Evolutionary conservation across 2,113 vertebrate species (phyloP).

Genomic region (Trematocara macrostoma): DNA sequence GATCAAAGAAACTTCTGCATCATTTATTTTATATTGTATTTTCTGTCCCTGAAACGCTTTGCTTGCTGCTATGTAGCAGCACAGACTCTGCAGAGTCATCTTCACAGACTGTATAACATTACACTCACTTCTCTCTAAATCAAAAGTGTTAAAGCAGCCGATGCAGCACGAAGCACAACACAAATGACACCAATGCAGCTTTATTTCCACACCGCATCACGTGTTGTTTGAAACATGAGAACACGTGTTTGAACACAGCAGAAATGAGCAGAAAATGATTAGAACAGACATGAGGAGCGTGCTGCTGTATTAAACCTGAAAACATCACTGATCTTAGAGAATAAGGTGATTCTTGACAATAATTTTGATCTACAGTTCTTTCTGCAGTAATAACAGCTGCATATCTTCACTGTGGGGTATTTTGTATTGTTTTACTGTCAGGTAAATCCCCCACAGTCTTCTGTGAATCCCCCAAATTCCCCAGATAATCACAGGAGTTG

Average conservation of each 20-base stretch:
- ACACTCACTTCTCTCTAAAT: not conserved
- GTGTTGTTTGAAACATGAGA: not conserved
- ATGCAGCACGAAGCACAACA: not conserved
- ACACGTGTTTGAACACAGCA: accelerated
- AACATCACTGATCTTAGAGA: accelerated
- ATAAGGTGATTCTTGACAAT: not conserved
- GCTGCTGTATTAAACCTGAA: accelerated
- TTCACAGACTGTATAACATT: not conserved
- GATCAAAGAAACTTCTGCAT: accelerated
- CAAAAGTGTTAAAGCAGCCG: not conserved
- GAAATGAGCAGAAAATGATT: not conserved
- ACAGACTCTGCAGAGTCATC: not conserved
- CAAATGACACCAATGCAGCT: not conserved
- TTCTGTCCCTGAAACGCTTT: not conserved
- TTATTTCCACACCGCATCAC: not conserved
- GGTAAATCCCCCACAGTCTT: not conserved
- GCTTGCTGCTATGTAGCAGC: not conserved
- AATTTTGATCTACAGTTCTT: accelerated
- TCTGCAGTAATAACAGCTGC: accelerated
- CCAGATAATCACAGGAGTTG: accelerated
- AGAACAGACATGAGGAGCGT: accelerated
- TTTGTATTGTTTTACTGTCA: accelerated
- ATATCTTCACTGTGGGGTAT: accelerated
- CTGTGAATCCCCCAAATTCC: conserved; percentile 24
- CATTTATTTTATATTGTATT: accelerated